Evolutionary conservation across 2,888 invertebrate species (phyloP).

Genomic region (Coenonympha arcania): DNA sequence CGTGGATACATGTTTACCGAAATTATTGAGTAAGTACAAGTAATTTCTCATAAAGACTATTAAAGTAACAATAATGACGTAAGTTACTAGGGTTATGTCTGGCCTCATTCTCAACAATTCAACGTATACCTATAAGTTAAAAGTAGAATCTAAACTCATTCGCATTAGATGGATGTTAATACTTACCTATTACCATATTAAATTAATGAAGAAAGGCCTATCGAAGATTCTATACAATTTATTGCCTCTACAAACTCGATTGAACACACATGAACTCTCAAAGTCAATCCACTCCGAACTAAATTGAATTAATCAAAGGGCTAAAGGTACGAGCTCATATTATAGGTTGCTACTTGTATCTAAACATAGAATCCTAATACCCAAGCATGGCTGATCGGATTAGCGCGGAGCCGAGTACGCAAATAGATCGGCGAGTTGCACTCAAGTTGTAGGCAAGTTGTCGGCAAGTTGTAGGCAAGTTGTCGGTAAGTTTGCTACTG

Average conservation of each 20-base stretch:
- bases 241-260: not conserved
- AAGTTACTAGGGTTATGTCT: no score
- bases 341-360: conserved; percentile 3
- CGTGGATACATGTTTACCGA: no score
- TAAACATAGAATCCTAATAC: conserved; percentile 21
- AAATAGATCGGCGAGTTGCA: conserved; percentile 48
- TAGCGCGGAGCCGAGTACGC: conserved; percentile 34
- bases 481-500: conserved; percentile 31
- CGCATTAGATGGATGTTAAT: no score
- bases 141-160: no score
- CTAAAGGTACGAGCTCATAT: conserved; percentile 20
- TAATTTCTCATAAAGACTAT: no score
- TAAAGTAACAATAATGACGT: no score
- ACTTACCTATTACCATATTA: no score
- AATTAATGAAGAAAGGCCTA: no score
- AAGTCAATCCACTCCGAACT: not conserved
- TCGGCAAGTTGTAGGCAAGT: conserved; percentile 38
- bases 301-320: conserved; percentile 20
- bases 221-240: not conserved
- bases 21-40: no score
- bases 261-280: not conserved
- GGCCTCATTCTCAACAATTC: no score
- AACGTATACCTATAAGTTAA: no score
- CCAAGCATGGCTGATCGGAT: conserved; percentile 24
- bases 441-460: conserved; percentile 33